Evolutionary conservation across 2,888 invertebrate genomes (phyloP).

Genomic region (Amphiduros pacificus): DNA sequence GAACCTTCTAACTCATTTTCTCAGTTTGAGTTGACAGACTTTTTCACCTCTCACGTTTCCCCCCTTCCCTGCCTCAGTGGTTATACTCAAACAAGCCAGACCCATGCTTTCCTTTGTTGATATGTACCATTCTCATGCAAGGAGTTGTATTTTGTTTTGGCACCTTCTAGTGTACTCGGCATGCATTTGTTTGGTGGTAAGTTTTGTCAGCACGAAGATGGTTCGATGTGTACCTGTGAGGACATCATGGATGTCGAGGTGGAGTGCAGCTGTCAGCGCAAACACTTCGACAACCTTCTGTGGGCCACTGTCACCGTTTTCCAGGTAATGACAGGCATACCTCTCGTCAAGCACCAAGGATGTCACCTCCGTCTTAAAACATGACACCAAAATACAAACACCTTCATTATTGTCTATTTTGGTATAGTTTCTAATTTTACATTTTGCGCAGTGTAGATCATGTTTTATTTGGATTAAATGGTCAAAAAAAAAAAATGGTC

Average conservation of each 20-base stretch:
- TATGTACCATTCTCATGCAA: slow-evolving; percentile 8
- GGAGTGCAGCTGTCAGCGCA: slow-evolving; percentile 47
- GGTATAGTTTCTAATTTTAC: too few species aligned
- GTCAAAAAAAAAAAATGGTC: too few species aligned
- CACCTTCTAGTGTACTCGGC: slow-evolving; percentile 99
- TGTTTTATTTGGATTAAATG: too few species aligned
- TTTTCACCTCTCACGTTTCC: not conserved
- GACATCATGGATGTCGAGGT: slow-evolving; percentile 69
- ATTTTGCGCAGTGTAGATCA: too few species aligned
- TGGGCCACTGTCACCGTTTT: slow-evolving; percentile 65
- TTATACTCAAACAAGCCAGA: too few species aligned
- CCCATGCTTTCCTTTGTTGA: too few species aligned
- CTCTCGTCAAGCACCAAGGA: too few species aligned
- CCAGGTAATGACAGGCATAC: slow-evolving; percentile 61
- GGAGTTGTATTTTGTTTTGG: slow-evolving; percentile 18
- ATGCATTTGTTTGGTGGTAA: slow-evolving; percentile 99
- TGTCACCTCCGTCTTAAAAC: too few species aligned
- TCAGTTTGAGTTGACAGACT: not conserved
- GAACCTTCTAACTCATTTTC: too few species aligned
- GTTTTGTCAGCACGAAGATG: slow-evolving; percentile 87
- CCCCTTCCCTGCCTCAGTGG: too few species aligned
- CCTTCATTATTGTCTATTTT: too few species aligned
- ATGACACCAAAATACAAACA: too few species aligned
- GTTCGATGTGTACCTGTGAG: slow-evolving; percentile 78
- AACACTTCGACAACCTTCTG: slow-evolving; percentile 64